Evolutionary conservation across 2,113 vertebrate genomes (phyloP), one percentile per base, ranked within the genome.

Genomic region (Clarias gariepinus): DNA sequence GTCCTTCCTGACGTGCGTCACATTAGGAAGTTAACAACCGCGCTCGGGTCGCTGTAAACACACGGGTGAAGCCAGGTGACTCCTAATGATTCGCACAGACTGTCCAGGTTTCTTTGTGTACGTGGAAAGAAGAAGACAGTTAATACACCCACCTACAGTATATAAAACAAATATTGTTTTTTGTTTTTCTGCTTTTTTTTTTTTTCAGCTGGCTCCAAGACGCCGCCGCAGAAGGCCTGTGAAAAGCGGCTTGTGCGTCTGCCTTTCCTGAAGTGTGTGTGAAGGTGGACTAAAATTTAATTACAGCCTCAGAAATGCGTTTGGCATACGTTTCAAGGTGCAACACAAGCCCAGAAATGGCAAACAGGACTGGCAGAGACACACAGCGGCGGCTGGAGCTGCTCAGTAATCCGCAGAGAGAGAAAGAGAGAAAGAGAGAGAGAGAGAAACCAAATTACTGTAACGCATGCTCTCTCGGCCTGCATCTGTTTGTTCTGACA

Each of bases 311-410:
- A 94, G 94, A 95, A 94, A 95, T 94, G 94, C 93, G 93, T 94
- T 95, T 96, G 95, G 94, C 94, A 95, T 95, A 95, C 95, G 93
- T 95, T 94, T 95, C 95, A 95, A 95, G 94, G 95, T 95, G 94
- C 93, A 92, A 90, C 90, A 90, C 93, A 89, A 94, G 93, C 95
- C 93, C 94, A 94, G 93, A 93, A 95, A 95, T 93, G 93, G 93
- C 93, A 93, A 92, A 93, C 91, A 93, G 88, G 93, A 85, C 94
- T 95, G 94, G 94, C 94, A 94, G 90, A 57, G 87, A 76, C 91
- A 92, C 90, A 92, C 93, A 93, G 94, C 90, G 85, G 90, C 84
- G 93, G 92, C 92, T 93, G 93, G 92, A 88, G 91, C 92, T 92
- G 92, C 93, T 94, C 93, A 89, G 93, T 94, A 95, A 96, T 95